These are phyloP conservation scores for Ectropis grisescens DNA, from an alignment of 1,140 invertebrate species.

Conservation along the genomic window DNA sequence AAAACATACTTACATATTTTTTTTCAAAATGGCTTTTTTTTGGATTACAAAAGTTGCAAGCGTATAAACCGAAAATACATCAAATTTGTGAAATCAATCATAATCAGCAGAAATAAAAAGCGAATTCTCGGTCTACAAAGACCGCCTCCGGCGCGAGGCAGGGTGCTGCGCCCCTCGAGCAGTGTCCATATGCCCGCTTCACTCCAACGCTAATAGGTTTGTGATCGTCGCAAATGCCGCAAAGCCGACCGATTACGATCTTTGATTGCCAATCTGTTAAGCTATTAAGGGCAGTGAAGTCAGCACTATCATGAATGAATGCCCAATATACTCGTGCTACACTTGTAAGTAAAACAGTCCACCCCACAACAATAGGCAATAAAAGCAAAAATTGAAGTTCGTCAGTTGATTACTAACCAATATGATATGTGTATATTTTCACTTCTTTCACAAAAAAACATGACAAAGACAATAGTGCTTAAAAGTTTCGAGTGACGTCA, in stretches of 20 bases:
- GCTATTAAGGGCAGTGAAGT: slow-evolving; percentile 1
- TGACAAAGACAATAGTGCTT: too few relatives aligned
- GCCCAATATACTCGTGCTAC: too few relatives aligned
- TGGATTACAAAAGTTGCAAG: too few relatives aligned
- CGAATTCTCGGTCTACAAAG: slow-evolving; percentile 3
- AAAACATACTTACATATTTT: not conserved
- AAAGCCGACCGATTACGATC: slow-evolving; percentile 41
- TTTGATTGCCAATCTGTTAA: slow-evolving; percentile 10
- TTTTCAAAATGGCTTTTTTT: not conserved
- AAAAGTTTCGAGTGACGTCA: too few relatives aligned
- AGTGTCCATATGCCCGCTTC: slow-evolving; percentile 47
- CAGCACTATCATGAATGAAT: too few relatives aligned
- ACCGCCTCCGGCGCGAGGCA: slow-evolving; percentile 25
- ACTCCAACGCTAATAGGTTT: slow-evolving; percentile 41
- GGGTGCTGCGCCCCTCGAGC: slow-evolving; percentile 23
- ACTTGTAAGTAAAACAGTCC: too few relatives aligned
- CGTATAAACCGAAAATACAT: slow-evolving; percentile 22
- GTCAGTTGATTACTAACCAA: too few relatives aligned
- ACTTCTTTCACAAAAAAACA: too few relatives aligned
- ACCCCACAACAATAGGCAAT: too few relatives aligned
- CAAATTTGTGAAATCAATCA: slow-evolving; percentile 22
- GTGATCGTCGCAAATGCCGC: slow-evolving; percentile 47
- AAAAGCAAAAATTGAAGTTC: too few relatives aligned
- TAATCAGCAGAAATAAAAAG: slow-evolving; percentile 5
- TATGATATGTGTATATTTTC: too few relatives aligned